Base-by-base conservation (phyloP, 1,140 invertebrate genomes). In the Sycophila sp. region DNA sequence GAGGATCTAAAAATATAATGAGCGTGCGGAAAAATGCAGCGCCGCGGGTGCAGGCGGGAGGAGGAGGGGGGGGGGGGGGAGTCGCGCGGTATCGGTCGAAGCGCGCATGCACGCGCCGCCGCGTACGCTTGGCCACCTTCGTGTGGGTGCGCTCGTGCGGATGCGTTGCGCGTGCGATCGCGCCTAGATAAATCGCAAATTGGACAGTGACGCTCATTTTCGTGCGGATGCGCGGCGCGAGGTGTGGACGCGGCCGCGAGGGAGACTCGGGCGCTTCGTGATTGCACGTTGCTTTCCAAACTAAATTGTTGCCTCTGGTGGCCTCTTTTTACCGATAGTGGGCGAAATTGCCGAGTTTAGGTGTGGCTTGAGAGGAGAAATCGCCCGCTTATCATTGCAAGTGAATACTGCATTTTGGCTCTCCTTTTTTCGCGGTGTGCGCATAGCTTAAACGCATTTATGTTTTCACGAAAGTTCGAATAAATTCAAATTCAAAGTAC, bases 161-260 rank as follows among this genome's bases (percentile, higher is more conserved):
- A 67, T 47, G 58, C 63, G 59, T 69, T 17, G 58, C 58, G 36
- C 71, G 60, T 34, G 36, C 34, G 28, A 62, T 53, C 74, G 60
- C 56, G 73, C 77, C 69, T 71, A 69, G 76, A 80, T 82, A 80
- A 77, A 80, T 80, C 69, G 76, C 76, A 75, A 80, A 81, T 81
- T 78, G 75, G 73, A 74, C 77, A 77, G 75, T 79, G 78, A 77
- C 66, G 69, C 42, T 51, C 55, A 53, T 62, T 40, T 51, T 53
- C 24, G 24, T n/a, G 3, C n/a, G 4, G n/a, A 59, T 17, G 22
- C 34, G 51, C 26, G 19, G 1, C 10, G 47, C 45, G 28, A 65
- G n/a, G n/a, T n/a, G n/a, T n/a, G n/a, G n/a, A n/a, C n/a, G n/a
- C n/a, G n/a, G n/a, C n/a, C n/a, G n/a, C n/a, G n/a, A n/a, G n/a